Evolutionary conservation across 1,140 invertebrate genomes (phyloP).

Genomic region (Drosophila mojavensis): DNA sequence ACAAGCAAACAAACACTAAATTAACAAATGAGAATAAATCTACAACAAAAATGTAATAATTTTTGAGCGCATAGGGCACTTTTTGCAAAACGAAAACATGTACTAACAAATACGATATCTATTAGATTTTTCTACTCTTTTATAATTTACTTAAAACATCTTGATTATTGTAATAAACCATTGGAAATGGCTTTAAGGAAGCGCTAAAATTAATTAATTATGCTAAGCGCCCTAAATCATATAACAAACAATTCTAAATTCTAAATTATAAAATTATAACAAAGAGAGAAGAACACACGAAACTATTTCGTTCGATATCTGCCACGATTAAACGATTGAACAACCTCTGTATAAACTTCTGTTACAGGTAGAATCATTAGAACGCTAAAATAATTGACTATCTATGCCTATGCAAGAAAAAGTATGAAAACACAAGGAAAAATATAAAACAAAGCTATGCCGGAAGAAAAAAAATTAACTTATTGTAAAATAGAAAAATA

Average conservation of each 20-base stretch:
- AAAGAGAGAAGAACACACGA: constrained; percentile 43
- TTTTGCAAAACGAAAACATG: constrained; percentile 72
- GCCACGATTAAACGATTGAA: constrained; percentile 40
- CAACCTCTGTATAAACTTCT: constrained; percentile 25
- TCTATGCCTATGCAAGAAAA: constrained; percentile 72
- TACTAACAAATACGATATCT: constrained; percentile 65
- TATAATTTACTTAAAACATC: constrained; percentile 78
- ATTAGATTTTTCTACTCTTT: constrained; percentile 83
- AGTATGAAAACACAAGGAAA: constrained; percentile 16
- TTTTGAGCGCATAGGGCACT: constrained; percentile 81
- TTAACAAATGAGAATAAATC: constrained; percentile 41
- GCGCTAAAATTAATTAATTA: constrained; percentile 62
- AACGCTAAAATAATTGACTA: constrained; percentile 61
- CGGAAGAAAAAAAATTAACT: constrained; percentile 66
- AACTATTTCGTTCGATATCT: constrained; percentile 61
- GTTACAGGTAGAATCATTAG: constrained; percentile 50
- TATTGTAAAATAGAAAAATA: constrained; percentile 63
- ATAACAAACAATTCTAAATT: neutral
- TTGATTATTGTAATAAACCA: constrained; percentile 66
- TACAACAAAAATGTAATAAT: constrained; percentile 62
- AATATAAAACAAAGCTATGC: constrained; percentile 33
- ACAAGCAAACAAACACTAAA: constrained; percentile 48
- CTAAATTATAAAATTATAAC: constrained; percentile 16
- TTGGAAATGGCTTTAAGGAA: constrained; percentile 59
- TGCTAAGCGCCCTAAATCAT: constrained; percentile 69